Conservation (phyloP, 2,888 invertebrate genomes). For the Meiosimyza decipiens region DNA sequence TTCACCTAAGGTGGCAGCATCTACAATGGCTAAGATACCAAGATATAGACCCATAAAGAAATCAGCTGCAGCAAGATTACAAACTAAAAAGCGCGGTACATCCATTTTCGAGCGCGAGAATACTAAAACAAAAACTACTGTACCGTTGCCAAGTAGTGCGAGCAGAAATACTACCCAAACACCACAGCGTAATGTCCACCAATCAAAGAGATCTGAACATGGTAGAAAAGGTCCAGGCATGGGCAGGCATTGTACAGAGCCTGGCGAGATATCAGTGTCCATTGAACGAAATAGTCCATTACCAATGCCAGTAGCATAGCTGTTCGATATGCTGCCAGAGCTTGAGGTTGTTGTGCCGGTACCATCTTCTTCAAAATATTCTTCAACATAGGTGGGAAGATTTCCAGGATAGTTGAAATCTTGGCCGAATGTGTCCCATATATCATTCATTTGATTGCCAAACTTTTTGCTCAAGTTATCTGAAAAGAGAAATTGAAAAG, state of each 20-base stretch:
- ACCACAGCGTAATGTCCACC: conserved; percentile 97
- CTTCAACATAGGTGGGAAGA: conserved; percentile 77
- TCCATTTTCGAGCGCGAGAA: conserved; percentile 94
- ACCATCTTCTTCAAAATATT: conserved; percentile 75
- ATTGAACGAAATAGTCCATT: conserved; percentile 61
- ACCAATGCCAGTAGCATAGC: conserved; percentile 46
- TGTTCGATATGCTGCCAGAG: conserved; percentile 38
- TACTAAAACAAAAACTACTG: conserved; percentile 92
- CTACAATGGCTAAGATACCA: conserved; percentile 93
- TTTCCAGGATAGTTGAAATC: conserved; percentile 78
- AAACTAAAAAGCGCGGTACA: conserved; percentile 95
- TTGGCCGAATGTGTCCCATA: conserved; percentile 77
- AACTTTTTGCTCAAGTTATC: conserved; percentile 80
- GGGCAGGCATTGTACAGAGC: conserved; percentile 78
- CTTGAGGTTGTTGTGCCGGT: conserved; percentile 44
- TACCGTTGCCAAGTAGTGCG: conserved; percentile 95
- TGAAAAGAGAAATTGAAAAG: conserved; percentile 54
- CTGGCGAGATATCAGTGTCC: conserved; percentile 58
- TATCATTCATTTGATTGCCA: conserved; percentile 75
- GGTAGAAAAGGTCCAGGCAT: conserved; percentile 93
- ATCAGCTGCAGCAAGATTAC: conserved; percentile 96
- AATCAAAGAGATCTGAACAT: conserved; percentile 95
- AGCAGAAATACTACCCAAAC: conserved; percentile 97
- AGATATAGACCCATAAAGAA: conserved; percentile 97
- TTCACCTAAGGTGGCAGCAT: conserved; percentile 94